Conservation (phyloP, 2,113 vertebrate genomes). For the Silurus meridionalis region DNA sequence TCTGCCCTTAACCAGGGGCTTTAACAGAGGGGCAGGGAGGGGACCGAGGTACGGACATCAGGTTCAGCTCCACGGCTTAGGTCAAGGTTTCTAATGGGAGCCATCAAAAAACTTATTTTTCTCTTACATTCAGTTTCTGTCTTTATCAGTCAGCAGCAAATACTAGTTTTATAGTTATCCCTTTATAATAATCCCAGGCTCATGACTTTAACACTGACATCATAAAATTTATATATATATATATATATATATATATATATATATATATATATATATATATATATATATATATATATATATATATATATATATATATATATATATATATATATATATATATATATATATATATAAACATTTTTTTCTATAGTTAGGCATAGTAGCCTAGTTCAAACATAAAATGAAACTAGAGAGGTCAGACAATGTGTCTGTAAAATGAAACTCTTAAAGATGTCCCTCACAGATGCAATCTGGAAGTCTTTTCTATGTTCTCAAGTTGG, state of each 20-base stretch:
- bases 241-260: too few species aligned
- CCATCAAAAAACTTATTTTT: not conserved
- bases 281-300: too few species aligned
- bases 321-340: too few species aligned
- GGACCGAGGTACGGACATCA: conserved; percentile 22
- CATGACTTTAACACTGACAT: not conserved
- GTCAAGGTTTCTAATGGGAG: conserved; percentile 33
- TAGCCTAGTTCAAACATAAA: conserved; percentile 3
- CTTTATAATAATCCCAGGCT: not conserved
- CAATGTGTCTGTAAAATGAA: conserved; percentile 14
- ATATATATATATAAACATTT: too few species aligned
- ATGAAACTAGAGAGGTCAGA: conserved; percentile 21
- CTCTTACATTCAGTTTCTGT: not conserved
- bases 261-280: too few species aligned
- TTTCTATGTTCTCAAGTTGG: not conserved
- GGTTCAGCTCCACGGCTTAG: conserved; percentile 37
- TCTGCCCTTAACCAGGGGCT: conserved; percentile 63
- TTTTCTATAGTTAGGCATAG: too few species aligned
- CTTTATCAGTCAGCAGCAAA: conserved; percentile 10
- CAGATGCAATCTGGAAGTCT: not conserved
- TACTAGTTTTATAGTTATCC: not conserved
- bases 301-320: too few species aligned
- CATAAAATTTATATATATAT: too few species aligned
- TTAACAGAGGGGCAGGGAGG: conserved; percentile 45
- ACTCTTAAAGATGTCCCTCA: conserved; percentile 28